Evolutionary conservation across 2,888 invertebrate genomes (phyloP).

Genomic region (Vannuccia rotundouncinata): DNA sequence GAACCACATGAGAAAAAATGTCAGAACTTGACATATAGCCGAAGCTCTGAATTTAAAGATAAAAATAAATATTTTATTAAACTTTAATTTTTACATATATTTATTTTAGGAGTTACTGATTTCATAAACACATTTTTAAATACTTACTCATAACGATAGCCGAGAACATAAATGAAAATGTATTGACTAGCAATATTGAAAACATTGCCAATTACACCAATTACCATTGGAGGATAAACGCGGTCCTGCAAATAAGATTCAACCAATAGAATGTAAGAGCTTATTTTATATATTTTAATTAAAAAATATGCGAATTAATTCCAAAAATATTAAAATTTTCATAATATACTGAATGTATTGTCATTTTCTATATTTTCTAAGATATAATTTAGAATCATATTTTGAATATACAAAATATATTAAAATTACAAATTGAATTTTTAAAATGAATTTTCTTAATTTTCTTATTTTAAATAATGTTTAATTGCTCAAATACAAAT

Average conservation of each 20-base stretch:
- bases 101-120: too few species aligned
- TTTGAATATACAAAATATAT: neutral
- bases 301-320: too few species aligned
- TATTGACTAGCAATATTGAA: slow-evolving; percentile 32
- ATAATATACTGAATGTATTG: too few species aligned
- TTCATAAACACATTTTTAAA: too few species aligned
- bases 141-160: slow-evolving; percentile 21
- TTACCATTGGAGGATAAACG: slow-evolving; percentile 27
- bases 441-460: too few species aligned
- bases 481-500: too few species aligned
- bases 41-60: slow-evolving; percentile 12
- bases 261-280: too few species aligned
- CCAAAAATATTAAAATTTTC: too few species aligned
- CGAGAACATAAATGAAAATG: slow-evolving; percentile 4
- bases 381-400: neutral
- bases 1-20: slow-evolving; percentile 22
- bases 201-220: slow-evolving; percentile 28
- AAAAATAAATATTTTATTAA: neutral
- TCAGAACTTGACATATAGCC: slow-evolving; percentile 24
- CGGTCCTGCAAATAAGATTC: neutral
- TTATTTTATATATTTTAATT: too few species aligned
- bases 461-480: too few species aligned
- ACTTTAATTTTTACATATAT: too few species aligned
- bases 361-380: neutral
- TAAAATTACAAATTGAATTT: too few species aligned